Base-by-base conservation (phyloP, 2,113 vertebrate genomes). In the Saccopteryx leptura region DNA sequence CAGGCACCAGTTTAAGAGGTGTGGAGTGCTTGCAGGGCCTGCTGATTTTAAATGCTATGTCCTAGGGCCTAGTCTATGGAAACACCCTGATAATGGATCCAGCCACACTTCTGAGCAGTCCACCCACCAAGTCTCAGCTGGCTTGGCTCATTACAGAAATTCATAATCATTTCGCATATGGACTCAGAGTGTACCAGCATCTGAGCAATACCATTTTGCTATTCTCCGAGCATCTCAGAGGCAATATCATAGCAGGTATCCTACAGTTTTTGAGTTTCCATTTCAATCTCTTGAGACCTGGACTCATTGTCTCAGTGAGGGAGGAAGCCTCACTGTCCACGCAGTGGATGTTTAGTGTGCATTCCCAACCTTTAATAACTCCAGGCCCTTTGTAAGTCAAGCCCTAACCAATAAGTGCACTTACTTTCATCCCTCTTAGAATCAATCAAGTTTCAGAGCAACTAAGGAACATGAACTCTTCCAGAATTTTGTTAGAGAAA, bases 61-160 rank as follows among this genome's bases (percentile, higher is more conserved):
- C 91, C 97, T 63, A 87, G 86, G 94, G 90, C 54, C 97, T 82
- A 48, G 33, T 54, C 96, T 95, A 96, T 46, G 54, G 87, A 97
- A 96, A 96, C 93, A 81, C 75, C 83, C 85, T 24, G 86, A 79
- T 94, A 96, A 95, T 76, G 94, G 75, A 97, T 90, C 84, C 66
- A 63, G 23, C 33, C 48, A 58, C 58, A 84, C 48, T n/a, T 60
- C 15, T 18, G n/a, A 97, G 95, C 84, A 90, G 87, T 94, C 90
- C 60, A 48, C 93, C 68, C 86, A 86, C 31, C n/a, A 87, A 56
- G 94, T 94, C 97, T 95, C 97, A 98, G 88, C 56, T 98, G 93
- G 74, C 94, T 94, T 97, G 94, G 65, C 81, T 97, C 87, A 96
- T 96, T 96, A 95, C 11, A 81, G 97, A 91, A 69, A 63, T 88